Conservation (phyloP, 2,797 vertebrate species). For the Cossypha heuglini region DNA sequence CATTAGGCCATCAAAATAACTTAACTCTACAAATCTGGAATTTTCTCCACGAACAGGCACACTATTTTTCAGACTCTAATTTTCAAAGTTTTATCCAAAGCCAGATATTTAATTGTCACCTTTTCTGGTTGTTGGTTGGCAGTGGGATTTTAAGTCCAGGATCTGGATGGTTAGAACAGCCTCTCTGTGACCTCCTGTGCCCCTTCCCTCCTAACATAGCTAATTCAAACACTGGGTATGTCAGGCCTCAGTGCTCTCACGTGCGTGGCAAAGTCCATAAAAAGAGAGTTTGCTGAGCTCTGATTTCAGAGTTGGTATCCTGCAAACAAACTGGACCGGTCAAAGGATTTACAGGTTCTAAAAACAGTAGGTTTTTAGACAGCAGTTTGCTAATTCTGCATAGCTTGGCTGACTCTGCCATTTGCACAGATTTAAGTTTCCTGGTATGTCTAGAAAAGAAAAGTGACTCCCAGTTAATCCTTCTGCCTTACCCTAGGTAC, state of each 20-base stretch:
- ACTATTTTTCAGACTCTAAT: not conserved
- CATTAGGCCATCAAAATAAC: not conserved
- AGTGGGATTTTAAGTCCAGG: not conserved
- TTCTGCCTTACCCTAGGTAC: slow-evolving; percentile 54
- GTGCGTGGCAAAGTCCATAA: not conserved
- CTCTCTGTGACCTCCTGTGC: accelerated
- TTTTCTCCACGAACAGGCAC: not conserved
- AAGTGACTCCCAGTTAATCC: slow-evolving; percentile 46
- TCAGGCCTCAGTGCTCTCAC: not conserved
- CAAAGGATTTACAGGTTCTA: not conserved
- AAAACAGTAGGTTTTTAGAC: not conserved
- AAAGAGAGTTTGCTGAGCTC: not conserved
- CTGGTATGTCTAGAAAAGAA: slow-evolving; percentile 28
- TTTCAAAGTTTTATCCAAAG: not conserved
- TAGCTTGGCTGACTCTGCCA: not conserved
- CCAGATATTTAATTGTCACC: not conserved
- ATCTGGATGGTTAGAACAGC: not conserved
- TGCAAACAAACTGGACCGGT: not conserved
- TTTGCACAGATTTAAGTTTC: not conserved
- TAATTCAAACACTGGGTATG: not conserved
- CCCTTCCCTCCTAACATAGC: not conserved
- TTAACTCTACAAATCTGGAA: not conserved
- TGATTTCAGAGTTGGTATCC: not conserved
- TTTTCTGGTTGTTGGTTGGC: not conserved
- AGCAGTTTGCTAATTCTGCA: not conserved